Conservation (phyloP, 2,113 vertebrate species). For the Chrysemys picta region DNA sequence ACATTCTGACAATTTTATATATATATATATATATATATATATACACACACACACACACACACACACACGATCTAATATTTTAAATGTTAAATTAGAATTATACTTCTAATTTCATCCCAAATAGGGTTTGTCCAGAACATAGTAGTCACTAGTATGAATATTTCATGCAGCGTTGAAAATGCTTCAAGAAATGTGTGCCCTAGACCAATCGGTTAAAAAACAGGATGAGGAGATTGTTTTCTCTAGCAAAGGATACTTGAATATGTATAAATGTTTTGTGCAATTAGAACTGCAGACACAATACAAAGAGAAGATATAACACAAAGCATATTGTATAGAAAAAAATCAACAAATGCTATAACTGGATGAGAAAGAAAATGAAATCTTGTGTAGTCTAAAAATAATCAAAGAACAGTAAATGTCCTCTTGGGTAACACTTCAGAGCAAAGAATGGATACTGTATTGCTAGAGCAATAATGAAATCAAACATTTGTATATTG, state of each 20-base stretch:
- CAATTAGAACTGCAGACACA: not conserved
- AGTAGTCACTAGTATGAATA: not conserved
- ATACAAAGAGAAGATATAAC: not conserved
- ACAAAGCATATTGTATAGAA: too few relatives aligned
- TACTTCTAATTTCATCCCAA: not conserved
- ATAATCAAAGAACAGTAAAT: not conserved
- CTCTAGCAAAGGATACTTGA: not conserved
- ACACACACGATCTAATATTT: not conserved
- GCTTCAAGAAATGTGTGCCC: not conserved
- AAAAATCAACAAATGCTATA: not conserved
- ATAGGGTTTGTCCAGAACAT: not conserved
- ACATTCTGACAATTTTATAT: not conserved
- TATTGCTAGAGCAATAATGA: not conserved
- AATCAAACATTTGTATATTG: not conserved
- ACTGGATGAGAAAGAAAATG: not conserved
- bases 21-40: too few relatives aligned
- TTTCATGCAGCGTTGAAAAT: not conserved
- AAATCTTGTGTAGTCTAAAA: not conserved
- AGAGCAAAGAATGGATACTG: not conserved
- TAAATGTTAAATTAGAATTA: not conserved
- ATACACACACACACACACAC: too few relatives aligned
- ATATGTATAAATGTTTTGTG: not conserved
- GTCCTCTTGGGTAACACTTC: not conserved
- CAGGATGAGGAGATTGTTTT: not conserved
- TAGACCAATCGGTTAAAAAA: not conserved